Base-by-base conservation (phyloP, 2,113 vertebrate genomes). In the Xiphorhynchus elegans region DNA sequence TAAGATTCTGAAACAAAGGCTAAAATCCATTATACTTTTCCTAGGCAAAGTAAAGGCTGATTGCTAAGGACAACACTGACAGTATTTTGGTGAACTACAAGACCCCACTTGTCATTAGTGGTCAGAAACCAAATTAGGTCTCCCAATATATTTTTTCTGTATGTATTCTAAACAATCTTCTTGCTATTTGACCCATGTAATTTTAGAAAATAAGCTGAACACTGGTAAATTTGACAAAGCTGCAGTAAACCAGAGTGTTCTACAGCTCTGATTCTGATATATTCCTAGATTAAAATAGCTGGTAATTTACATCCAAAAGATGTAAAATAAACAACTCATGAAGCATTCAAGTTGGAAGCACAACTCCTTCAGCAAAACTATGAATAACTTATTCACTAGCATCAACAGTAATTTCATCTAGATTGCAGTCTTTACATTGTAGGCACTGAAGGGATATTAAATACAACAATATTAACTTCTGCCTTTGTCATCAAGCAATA, bases 141-240 rank as follows among this genome's bases (percentile, higher is more conserved):
- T 96, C 81, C 72, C 56, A 49, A 86, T 93, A 72, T 76, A 63
- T 92, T 83, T 97, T 55, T 84, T 95, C 75, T 67, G 29, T 95
- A 33, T 87, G 67, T 64, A 88, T 97, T 96, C 90, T 95, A 91
- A 97, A 96, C 95, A 97, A 97, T 97, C 47, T 97, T 98, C 95
- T 88, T 97, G 94, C 53, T 97, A 95, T 94, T 95, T 94, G 96
- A 98, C 95, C 96, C 89, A 69, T 77, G 66, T 97, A 96, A 97
- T 97, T 96, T 96, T 63, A 92, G 95, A 95, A 97, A 97, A 96
- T 86, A 89, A 87, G 46, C 74, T 92, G 86, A 97, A 50, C 39
- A 79, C 52, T 5, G 1, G 18, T 56, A 91, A 73, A 33, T 96
- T 94, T 88, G 74, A 95, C 52, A 93, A 95, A 95, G 84, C 91